Evolutionary conservation across 2,113 vertebrate species (phyloP), one percentile per base, ranked within the genome.

Genomic region (Scortum barcoo): DNA sequence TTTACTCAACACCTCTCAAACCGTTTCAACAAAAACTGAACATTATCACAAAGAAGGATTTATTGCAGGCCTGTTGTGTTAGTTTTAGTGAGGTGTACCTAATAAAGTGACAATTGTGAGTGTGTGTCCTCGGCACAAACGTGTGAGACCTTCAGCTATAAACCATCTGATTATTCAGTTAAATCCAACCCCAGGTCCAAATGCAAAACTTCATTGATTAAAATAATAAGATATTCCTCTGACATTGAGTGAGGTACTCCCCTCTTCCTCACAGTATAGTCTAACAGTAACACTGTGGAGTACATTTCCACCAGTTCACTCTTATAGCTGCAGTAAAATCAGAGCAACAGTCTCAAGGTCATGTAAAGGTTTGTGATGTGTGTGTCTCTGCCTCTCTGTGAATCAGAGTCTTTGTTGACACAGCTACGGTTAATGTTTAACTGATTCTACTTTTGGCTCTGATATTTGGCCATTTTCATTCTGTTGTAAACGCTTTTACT

Each of bases 251-350:
- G 22, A n/a, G 7, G 13, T n/a, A 5, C 24, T 81, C 33, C 38
- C n/a, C 10, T 10, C 4, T 44, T 60, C 22, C 3, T 0, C 30
- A 7, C 56, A 3, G 7, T n/a, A 48, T 30, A 44, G 7, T 56
- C 6, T 17, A 30, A 51, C n/a, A 46, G 30, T 28, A 54, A 20
- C 42, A 65, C 2, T 20, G 11, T 36, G 44, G 44, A 20, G 30
- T 28, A n/a, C 33, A 42, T 28, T 36, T 71, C n/a, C 22, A n/a
- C 48, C 2, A 28, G 33, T 50, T 74, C 68, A 40, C 40, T 38
- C 24, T 19, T 65, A 38, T n/a, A 62, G 33, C 69, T 2, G 13
- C 65, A 67, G 30, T 50, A 26, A 76, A 83, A 63, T 56, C 57
- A 57, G 11, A 22, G 65, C 70, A 33, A 14, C 22, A 2, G 9